phyloP scores from a whole-genome alignment of 2,888 invertebrate species.

The Leucania comma region DNA sequence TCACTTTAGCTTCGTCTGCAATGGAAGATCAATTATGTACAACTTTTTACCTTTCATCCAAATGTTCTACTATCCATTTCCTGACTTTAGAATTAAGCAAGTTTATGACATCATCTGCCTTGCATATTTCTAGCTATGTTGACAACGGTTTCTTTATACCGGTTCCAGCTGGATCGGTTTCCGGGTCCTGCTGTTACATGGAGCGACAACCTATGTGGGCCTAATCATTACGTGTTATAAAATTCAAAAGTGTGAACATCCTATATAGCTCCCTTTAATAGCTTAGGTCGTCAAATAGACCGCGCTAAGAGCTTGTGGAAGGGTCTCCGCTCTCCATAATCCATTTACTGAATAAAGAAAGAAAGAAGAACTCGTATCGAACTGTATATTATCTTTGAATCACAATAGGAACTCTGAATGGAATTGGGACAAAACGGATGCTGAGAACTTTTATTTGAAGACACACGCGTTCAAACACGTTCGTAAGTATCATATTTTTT shows the following conservation, averaged over 20 bases:
- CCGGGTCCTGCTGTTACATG: background rate
- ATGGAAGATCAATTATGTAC: slow-evolving; percentile 24
- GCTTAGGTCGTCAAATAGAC: no score
- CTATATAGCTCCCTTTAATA: no score
- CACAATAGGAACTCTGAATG: no score
- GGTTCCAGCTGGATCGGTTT: no score
- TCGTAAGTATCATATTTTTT: no score
- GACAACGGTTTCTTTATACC: background rate
- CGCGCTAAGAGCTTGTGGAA: no score
- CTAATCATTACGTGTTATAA: no score
- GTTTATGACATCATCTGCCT: background rate
- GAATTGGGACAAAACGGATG: background rate
- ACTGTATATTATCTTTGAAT: background rate
- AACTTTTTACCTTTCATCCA: background rate
- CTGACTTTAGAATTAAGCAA: background rate
- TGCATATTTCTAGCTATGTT: background rate
- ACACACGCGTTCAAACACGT: no score
- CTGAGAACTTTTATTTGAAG: background rate
- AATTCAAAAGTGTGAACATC: no score
- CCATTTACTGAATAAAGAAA: background rate
- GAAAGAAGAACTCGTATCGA: no score
- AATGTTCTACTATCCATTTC: background rate
- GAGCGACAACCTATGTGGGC: background rate
- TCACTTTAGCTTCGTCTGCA: slow-evolving; percentile 80
- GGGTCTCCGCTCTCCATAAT: background rate